A percentile compares a stretch with the other conserved stretches of the same genome.
phyloP scores from a whole-genome alignment of 2,797 vertebrate species.

The Acanthiza pusilla region DNA sequence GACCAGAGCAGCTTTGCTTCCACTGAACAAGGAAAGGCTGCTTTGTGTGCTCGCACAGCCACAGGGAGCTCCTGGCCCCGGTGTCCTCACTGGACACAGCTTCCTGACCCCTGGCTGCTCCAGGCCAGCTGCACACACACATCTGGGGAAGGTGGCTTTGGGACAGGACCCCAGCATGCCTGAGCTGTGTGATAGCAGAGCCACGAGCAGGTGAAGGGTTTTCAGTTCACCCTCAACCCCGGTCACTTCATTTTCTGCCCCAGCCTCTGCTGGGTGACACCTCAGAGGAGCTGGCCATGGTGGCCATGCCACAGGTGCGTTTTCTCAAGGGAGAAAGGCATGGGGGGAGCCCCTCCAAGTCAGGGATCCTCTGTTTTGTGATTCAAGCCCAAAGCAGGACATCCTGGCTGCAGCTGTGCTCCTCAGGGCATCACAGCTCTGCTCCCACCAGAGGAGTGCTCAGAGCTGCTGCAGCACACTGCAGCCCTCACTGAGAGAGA shows the following conservation, averaged over 20 bases:
- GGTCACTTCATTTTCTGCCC: too few relatives aligned
- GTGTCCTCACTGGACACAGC: background rate
- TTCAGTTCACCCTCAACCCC: background rate
- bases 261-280: background rate
- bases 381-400: background rate
- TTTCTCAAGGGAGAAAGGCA: too few relatives aligned
- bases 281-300: background rate
- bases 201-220: background rate
- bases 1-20: background rate
- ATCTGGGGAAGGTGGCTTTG: background rate
- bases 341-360: rapidly evolving
- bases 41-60: background rate
- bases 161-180: background rate
- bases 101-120: background rate
- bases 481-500: background rate
- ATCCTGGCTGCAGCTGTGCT: background rate
- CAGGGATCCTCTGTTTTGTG: background rate
- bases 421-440: background rate
- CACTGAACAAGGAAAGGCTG: background rate
- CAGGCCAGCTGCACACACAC: background rate
- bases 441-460: background rate
- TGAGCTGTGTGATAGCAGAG: background rate
- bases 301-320: background rate
- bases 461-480: background rate
- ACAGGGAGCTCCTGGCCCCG: background rate